These are phyloP conservation scores for Archilochus colubris DNA, from an alignment of 2,113 vertebrate species.

Conservation along the genomic window DNA sequence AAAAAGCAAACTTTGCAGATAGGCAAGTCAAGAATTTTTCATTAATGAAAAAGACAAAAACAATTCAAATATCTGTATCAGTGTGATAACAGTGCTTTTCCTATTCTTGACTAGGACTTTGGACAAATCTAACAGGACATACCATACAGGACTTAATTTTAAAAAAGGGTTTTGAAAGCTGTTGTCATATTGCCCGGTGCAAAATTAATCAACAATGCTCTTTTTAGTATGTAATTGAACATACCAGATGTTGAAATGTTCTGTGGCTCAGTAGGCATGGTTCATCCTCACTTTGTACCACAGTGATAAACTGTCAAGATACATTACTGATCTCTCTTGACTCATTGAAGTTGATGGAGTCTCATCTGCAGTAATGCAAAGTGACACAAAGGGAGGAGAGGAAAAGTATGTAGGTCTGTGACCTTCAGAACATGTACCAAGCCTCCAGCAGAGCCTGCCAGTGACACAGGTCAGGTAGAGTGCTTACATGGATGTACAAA, in stretches of 20 bases:
- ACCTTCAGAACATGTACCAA: background rate
- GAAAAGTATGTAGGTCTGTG: background rate
- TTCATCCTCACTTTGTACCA: background rate
- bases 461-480: background rate
- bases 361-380: background rate
- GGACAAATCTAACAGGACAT: background rate
- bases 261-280: background rate
- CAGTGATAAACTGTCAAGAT: background rate
- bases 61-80: background rate
- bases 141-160: background rate
- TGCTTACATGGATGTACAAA: background rate
- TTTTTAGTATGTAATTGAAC: background rate
- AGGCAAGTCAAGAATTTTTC: background rate
- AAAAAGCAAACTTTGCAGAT: background rate
- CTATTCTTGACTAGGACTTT: background rate
- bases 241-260: background rate
- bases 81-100: background rate
- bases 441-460: background rate
- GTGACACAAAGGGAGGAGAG: background rate
- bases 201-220: background rate
- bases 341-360: background rate
- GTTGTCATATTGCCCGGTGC: background rate
- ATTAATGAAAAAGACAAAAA: background rate
- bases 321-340: rapidly evolving
- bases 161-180: background rate